Conservation (phyloP, 2,113 vertebrate species). For the Megalops atlanticus region DNA sequence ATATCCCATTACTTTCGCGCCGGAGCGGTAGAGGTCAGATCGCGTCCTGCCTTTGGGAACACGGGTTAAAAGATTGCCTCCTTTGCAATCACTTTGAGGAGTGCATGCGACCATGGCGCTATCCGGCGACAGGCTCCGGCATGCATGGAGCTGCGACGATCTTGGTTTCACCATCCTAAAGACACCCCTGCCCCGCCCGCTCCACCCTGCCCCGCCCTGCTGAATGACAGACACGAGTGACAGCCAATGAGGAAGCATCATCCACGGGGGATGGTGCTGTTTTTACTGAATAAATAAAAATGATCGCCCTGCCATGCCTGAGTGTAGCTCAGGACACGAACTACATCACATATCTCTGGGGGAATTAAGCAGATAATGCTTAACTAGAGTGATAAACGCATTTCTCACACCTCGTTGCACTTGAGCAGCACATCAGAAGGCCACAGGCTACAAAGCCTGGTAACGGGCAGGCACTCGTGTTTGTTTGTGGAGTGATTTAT, state of each 20-base stretch:
- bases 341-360: not conserved
- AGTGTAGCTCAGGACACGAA: not conserved
- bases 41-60: constrained; percentile 7
- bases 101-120: not conserved
- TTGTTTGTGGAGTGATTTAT: not conserved
- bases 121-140: not conserved
- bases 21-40: constrained; percentile 10
- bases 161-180: too few relatives aligned
- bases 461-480: too few relatives aligned
- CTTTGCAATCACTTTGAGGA: constrained; percentile 7
- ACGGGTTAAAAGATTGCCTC: constrained; percentile 5
- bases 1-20: constrained; percentile 16
- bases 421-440: too few relatives aligned
- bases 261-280: not conserved
- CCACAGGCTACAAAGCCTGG: too few relatives aligned
- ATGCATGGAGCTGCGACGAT: too few relatives aligned
- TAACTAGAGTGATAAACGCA: too few relatives aligned
- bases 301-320: not conserved
- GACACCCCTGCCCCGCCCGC: too few relatives aligned
- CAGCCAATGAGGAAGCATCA: too few relatives aligned
- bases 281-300: not conserved
- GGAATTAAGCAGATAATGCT: not conserved
- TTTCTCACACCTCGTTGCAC: too few relatives aligned
- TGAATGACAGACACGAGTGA: too few relatives aligned
- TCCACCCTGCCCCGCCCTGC: not conserved